Evolutionary conservation across 1,140 invertebrate genomes (phyloP).

Genomic region (Marisa cornuarietis): DNA sequence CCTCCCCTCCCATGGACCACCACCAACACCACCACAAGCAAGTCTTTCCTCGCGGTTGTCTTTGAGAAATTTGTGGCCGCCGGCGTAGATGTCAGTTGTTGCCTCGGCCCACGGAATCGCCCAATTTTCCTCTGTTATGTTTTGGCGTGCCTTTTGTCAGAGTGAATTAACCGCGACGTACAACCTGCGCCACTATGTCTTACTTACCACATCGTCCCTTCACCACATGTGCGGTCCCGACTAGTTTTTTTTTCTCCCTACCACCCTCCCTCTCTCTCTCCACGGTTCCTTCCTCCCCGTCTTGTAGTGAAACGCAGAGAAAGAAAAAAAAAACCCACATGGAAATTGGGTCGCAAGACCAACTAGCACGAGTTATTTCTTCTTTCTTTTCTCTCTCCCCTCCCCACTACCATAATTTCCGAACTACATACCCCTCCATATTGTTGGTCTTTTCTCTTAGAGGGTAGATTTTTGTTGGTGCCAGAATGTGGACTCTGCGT

Average conservation of each 20-base stretch:
- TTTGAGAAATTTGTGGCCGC: background rate
- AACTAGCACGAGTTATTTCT: too few species aligned
- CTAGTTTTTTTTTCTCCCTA: conserved; percentile 11
- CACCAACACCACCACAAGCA: background rate
- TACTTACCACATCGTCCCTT: background rate
- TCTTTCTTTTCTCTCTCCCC: background rate
- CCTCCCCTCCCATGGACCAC: background rate
- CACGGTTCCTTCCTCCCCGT: conserved; percentile 17
- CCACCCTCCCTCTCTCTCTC: conserved; percentile 20
- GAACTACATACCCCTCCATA: background rate
- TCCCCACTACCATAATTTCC: background rate
- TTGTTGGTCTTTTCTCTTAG: too few species aligned
- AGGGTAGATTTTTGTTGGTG: too few species aligned
- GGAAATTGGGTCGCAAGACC: too few species aligned
- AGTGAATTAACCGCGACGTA: background rate
- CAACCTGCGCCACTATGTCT: background rate
- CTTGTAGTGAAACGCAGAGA: background rate
- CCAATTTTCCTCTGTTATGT: conserved; percentile 3
- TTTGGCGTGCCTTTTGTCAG: conserved; percentile 5
- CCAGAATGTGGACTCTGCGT: too few species aligned
- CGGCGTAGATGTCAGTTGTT: background rate
- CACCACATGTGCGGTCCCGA: background rate
- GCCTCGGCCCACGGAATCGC: background rate
- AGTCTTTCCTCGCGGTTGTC: too few species aligned
- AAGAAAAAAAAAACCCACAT: too few species aligned